These are phyloP conservation scores for Lomographa bimaculata DNA, from an alignment of 2,888 invertebrate genomes.

Conservation along the genomic window DNA sequence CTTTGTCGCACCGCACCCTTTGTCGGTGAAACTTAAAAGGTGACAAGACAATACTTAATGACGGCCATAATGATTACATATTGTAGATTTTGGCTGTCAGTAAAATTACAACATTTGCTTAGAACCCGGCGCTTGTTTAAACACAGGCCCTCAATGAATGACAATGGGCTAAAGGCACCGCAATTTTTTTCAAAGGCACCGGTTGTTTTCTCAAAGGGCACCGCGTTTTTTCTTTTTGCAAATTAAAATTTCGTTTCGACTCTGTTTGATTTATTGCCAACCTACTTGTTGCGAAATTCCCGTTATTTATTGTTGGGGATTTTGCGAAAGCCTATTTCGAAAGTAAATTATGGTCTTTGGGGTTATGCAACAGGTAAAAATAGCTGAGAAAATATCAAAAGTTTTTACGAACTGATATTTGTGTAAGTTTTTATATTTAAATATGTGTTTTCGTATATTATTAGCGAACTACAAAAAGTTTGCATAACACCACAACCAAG, in stretches of 20 bases:
- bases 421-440: too few species aligned
- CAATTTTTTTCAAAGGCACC: slow-evolving; percentile 24
- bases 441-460: too few species aligned
- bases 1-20: slow-evolving; percentile 42
- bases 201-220: slow-evolving; percentile 18
- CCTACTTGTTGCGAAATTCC: slow-evolving; percentile 25
- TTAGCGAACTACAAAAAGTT: too few species aligned
- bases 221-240: slow-evolving; percentile 21
- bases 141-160: slow-evolving; percentile 22
- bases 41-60: slow-evolving; percentile 74
- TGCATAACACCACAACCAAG: too few species aligned
- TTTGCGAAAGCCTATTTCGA: slow-evolving; percentile 18
- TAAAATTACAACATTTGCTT: slow-evolving; percentile 42
- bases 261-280: slow-evolving; percentile 24
- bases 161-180: slow-evolving; percentile 36
- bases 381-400: background rate
- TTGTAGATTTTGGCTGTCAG: slow-evolving; percentile 62
- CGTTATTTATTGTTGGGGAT: slow-evolving; percentile 29
- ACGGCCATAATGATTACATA: slow-evolving; percentile 69
- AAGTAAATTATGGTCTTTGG: slow-evolving; percentile 21
- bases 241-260: slow-evolving; percentile 29
- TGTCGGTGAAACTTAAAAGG: slow-evolving; percentile 66
- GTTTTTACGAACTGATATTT: too few species aligned
- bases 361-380: slow-evolving; percentile 15
- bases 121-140: slow-evolving; percentile 43